Evolutionary conservation across 2,888 invertebrate genomes (phyloP).

Genomic region (Onthophagus sagittarius): DNA sequence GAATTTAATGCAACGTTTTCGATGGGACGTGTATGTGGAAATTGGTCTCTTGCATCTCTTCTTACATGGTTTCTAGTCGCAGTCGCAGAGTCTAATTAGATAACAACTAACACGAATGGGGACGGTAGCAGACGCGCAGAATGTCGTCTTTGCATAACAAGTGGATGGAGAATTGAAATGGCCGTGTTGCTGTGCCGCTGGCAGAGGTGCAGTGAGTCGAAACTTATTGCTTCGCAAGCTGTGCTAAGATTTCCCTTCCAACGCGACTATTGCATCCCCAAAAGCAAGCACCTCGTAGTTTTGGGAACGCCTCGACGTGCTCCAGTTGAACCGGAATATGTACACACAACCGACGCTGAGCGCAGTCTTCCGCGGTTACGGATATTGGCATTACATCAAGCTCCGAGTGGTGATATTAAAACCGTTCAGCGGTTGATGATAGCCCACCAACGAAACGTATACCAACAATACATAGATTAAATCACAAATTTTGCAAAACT

Average conservation of each 20-base stretch:
- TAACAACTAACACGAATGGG: background rate
- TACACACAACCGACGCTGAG: background rate
- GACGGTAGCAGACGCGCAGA: background rate
- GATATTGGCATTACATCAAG: background rate
- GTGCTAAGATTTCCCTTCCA: background rate
- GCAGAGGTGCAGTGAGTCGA: background rate
- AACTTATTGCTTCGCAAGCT: background rate
- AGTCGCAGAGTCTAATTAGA: background rate
- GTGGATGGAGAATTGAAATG: background rate
- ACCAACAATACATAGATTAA: background rate
- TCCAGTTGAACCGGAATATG: background rate
- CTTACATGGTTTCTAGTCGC: background rate
- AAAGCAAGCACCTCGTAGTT: background rate
- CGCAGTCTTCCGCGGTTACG: background rate
- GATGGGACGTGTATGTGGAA: background rate
- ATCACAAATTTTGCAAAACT: background rate
- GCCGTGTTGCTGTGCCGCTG: background rate
- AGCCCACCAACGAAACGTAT: background rate
- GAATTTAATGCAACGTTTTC: background rate
- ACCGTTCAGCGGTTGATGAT: background rate
- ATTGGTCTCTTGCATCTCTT: background rate
- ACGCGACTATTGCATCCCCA: background rate
- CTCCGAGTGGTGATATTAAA: background rate
- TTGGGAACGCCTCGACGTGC: background rate
- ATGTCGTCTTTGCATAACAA: background rate